phyloP scores from a whole-genome alignment of 37 sponge, comb jelly and placozoan species.

The Oopsacas minuta region DNA sequence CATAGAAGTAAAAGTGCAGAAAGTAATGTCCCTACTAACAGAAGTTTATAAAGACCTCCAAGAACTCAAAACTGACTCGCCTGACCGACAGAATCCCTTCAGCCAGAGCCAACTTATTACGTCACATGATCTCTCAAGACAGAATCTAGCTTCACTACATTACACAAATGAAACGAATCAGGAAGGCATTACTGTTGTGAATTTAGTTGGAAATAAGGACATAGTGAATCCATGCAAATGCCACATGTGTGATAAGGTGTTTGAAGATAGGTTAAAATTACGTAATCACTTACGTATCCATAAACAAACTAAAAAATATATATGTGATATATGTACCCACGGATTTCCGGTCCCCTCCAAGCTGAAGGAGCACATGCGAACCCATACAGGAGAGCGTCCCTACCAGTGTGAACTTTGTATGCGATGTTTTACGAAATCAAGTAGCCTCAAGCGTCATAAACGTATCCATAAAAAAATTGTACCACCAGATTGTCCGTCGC shows the following conservation, averaged over 20 bases:
- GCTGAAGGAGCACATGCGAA: conserved; percentile 11
- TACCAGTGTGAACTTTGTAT: conserved; percentile 14
- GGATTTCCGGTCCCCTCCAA: not conserved
- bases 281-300: not conserved
- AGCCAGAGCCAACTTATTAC: not conserved
- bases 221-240: not conserved
- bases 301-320: not conserved
- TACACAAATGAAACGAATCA: not conserved
- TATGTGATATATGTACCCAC: not conserved
- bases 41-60: not conserved
- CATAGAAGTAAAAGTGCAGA: not conserved
- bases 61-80: not conserved
- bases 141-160: not conserved
- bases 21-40: not conserved
- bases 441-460: not conserved
- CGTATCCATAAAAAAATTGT: not conserved
- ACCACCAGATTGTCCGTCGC: not conserved
- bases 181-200: not conserved
- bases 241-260: not conserved
- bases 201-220: not conserved
- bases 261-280: not conserved
- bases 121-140: not conserved
- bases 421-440: conserved; percentile 6
- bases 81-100: not conserved
- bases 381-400: conserved; percentile 10